Evolutionary conservation across 2,888 invertebrate genomes (phyloP).

Genomic region (Melanchra persicariae): DNA sequence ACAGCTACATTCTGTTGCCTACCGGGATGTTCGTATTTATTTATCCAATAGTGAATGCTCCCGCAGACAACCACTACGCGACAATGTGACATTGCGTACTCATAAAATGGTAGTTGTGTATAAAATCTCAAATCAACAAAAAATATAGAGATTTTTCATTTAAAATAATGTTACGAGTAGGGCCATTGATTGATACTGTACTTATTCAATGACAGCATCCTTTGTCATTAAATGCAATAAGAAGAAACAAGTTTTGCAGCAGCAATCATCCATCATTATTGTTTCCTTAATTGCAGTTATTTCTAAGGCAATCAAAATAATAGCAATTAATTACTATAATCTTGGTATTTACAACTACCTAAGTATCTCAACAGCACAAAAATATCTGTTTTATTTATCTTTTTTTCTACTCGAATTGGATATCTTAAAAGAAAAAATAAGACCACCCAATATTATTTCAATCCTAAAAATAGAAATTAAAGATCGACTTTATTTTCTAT

Average conservation of each 20-base stretch:
- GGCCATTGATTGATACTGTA: background rate
- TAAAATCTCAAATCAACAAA: background rate
- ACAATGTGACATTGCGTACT: too few relatives aligned
- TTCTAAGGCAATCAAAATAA: conserved; percentile 46
- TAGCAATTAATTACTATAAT: conserved; percentile 43
- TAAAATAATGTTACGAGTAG: conserved; percentile 1
- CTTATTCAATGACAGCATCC: conserved; percentile 19
- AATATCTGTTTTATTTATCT: background rate
- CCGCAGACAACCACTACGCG: background rate
- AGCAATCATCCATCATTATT: conserved; percentile 49
- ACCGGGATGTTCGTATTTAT: background rate
- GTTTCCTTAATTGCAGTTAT: conserved; percentile 35
- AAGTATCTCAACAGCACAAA: background rate
- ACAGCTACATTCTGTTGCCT: too few relatives aligned
- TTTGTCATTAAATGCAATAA: conserved; percentile 30
- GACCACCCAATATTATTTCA: too few relatives aligned
- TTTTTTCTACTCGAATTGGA: background rate
- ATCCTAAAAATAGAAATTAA: too few relatives aligned
- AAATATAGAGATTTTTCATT: conserved; percentile 3
- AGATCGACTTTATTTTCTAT: too few relatives aligned
- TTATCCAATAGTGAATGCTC: background rate
- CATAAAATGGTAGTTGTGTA: too few relatives aligned
- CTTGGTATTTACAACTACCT: conserved; percentile 5
- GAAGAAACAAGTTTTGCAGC: conserved; percentile 26
- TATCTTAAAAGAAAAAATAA: background rate